Base-by-base conservation (phyloP, 2,797 vertebrate species). In the Thunnus albacares region DNA sequence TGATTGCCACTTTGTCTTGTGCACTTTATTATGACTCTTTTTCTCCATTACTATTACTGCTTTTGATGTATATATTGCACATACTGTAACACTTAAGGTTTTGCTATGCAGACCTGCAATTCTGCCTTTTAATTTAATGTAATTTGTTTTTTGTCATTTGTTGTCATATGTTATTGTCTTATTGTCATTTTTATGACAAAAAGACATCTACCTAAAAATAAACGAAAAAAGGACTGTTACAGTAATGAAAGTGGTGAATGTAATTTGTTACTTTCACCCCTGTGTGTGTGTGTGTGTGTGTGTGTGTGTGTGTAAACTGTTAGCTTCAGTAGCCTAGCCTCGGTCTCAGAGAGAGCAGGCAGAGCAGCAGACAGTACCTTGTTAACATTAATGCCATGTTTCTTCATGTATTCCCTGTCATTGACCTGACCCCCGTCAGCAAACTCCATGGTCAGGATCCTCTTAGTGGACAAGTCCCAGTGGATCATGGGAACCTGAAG, bases 371-470 rank as follows among this genome's bases (percentile, higher is more conserved):
- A 18, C 11, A 6, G 72, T 86, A 99, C 98, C 98, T 99, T 93
- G 0, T 99, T 97, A 70, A 99, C 97, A 0, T 97, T 89, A 61
- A 99, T 98, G 83, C 81, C 60, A 41, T 99, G 97, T 77, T 63
- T 93, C 87, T 94, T 95, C 96, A 99, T 99, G 91, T 99, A 99
- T 60, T 95, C 95, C 58, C 88, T 93, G 93, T 99, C 97, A 0
- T 99, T 98, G 91, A 98, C 97, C 88, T 99, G 97, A 3, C 98
- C 98, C 0, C 98, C 98, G 15, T 99, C 98, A 55, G 95, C 94
- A 82, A 98, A 99, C 61, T 99, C 98, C 98, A 99, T 99, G 82
- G 97, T 96, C 66, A 99, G 96, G 60, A 99, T 95, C 0, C 98
- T 96, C 79, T 95, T 97, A 43, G 97, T 98, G 60, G 97, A 98